Evolutionary conservation across 1,140 invertebrate species (phyloP), one percentile per base, ranked within the genome.

Genomic region (Oryctes rhinoceros): DNA sequence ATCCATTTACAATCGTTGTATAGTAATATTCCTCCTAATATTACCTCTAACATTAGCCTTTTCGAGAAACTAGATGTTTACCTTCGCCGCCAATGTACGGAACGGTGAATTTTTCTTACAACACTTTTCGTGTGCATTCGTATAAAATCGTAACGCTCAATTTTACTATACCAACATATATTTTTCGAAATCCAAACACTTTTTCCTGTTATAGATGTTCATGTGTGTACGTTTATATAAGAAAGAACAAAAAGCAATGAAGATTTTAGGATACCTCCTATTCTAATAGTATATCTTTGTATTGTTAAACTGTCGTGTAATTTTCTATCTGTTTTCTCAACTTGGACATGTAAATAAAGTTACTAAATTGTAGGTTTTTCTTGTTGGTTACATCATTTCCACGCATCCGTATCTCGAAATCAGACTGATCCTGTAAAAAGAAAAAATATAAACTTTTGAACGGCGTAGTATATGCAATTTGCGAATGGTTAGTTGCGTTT

Each of bases 141-240:
- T 1, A 30, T 15, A 59, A 59, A n/a, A 59, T n/a, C 9, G 9
- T 44, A 44, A 59, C 53, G 53, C 53, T 59, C 53, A 59, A 59
- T 59, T 59, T n/a, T 59, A 59, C 53, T 59, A 59, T n/a, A 59
- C 53, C 53, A 59, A 59, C 18, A 59, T 59, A 59, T 59, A 59
- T 59, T 59, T 59, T 59, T 59, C 18, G 53, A 59, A 59, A 18
- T 59, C 53, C 15, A 59, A 59, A 18, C n/a, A 15, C 0, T 59
- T 59, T 59, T 59, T 59, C 53, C 53, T 59, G 53, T 59, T 44
- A 10, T 44, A 44, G 3, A 18, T n/a, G 53, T 59, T 44, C 18
- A 18, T 18, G 53, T 59, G 53, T 59, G 18, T 59, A 13, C 2
- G 4, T 13, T 13, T 15, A 53, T 53, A 53, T 7, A 44, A 44